Percentiles rank a stretch among this genome's conserved stretches.
phyloP scores from a whole-genome alignment of 2,113 vertebrate genomes.

The Athene cunicularia region DNA sequence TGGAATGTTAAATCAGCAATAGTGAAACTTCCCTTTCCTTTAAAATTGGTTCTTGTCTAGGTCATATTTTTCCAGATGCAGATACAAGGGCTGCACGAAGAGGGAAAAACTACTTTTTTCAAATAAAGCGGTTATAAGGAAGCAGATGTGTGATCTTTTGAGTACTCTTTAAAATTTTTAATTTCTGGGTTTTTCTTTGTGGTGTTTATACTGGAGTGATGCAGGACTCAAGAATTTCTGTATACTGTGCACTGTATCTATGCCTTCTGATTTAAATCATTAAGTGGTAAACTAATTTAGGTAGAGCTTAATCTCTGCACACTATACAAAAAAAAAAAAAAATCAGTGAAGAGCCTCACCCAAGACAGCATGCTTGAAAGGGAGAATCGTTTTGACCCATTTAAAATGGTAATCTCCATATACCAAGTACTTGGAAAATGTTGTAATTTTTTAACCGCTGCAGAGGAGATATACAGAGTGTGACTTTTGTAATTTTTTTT shows the following conservation, averaged over 20 bases:
- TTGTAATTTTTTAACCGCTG: not conserved
- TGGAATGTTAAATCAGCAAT: not conserved
- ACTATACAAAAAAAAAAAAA: not conserved
- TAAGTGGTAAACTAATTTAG: not conserved
- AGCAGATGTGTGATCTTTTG: not conserved
- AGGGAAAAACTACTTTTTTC: not conserved
- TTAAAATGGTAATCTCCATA: not conserved
- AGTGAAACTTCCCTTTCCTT: not conserved
- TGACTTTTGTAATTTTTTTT: not conserved
- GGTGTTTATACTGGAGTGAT: not conserved
- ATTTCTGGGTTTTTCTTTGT: not conserved
- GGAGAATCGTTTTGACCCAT: not conserved
- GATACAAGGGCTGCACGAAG: not conserved
- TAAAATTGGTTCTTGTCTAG: not conserved
- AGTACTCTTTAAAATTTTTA: not conserved
- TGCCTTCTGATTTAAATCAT: not conserved
- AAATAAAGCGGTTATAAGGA: not conserved
- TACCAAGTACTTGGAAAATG: not conserved
- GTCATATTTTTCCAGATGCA: not conserved
- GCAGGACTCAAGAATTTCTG: not conserved
- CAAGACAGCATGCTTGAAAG: not conserved
- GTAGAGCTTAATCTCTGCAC: not conserved
- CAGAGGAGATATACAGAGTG: not conserved
- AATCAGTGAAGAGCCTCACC: not conserved
- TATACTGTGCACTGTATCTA: not conserved